Evolutionary conservation across 2,797 vertebrate species (phyloP).

Genomic region (Anguilla marmorata): DNA sequence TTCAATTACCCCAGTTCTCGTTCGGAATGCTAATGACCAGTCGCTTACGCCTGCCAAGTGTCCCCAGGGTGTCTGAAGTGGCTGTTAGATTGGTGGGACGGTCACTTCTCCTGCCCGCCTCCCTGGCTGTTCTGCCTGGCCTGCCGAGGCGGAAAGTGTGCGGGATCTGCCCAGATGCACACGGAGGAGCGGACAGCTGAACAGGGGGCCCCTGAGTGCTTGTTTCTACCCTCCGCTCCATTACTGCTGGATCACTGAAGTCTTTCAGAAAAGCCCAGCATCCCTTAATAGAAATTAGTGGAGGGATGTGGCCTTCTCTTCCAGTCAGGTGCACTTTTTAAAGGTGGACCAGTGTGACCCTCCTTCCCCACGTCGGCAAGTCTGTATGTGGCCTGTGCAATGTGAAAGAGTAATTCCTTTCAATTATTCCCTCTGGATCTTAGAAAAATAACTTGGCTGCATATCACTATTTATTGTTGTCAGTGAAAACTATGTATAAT

Average conservation of each 20-base stretch:
- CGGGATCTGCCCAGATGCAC: constrained; percentile 1
- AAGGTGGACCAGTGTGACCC: neutral
- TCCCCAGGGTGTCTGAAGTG: constrained; percentile 35
- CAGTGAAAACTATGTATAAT: neutral
- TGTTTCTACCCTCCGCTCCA: constrained; percentile 63
- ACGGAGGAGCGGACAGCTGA: constrained; percentile 4
- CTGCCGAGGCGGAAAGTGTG: neutral
- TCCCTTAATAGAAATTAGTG: constrained; percentile 66
- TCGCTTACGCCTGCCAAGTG: neutral
- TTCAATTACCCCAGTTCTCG: constrained; percentile 55
- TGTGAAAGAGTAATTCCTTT: neutral
- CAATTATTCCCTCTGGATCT: too few relatives aligned
- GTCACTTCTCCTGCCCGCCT: constrained; percentile 49
- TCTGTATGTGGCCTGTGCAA: neutral
- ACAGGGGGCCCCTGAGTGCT: constrained; percentile 30
- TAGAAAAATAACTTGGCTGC: neutral
- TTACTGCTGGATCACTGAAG: constrained; percentile 77
- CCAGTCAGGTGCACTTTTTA: constrained; percentile 17
- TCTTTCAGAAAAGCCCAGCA: constrained; percentile 62
- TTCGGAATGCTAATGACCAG: constrained; percentile 58
- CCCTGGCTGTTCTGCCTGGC: constrained; percentile 27
- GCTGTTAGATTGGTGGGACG: constrained; percentile 55
- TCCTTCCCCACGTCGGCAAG: neutral
- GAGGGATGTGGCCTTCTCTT: constrained; percentile 39
- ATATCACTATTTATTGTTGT: neutral